Base-by-base conservation (phyloP, 2,888 invertebrate genomes). In the Tryphoninae sp. region DNA sequence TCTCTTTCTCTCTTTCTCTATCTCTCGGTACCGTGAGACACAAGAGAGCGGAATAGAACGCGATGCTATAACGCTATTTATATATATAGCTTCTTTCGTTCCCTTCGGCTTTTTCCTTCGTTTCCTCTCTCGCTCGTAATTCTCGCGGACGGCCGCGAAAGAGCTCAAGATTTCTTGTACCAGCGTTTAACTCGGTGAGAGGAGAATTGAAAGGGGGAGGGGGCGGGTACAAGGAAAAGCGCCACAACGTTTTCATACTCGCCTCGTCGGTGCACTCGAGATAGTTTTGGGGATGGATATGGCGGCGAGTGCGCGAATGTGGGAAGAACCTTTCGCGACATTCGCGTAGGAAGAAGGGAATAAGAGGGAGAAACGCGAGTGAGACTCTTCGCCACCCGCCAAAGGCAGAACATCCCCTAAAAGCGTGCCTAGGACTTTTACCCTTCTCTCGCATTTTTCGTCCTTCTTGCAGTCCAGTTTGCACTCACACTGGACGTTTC, bases 101-200 rank as follows among this genome's bases (percentile, higher is more conserved):
- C 42, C 58, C 69, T 78, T 75, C 67, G 49, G 68, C 80, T 78
- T 82, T 84, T 83, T 78, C 65, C 45, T 65, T 74, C 64, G 69
- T 68, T 82, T 72, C 68, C 72, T 67, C 55, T 61, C 65, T 77
- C 81, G 83, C 61, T 77, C 81, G 83, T 83, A 81, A 82, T 80
- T 84, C 81, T 83, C 76, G 69, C 65, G 80, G 78, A 80, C 64
- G 83, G 81, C 55, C 58, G 59, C 73, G 73, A 78, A 71, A 84
- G 83, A 84, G 83, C 83, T 83, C 75, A 80, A 83, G 83, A 84
- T 83, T 83, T 84, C 83, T 84, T 83, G 82, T 82, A 82, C 73
- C 73, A 75, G 51, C 82, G 78, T 81, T 84, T 81, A 84, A 84
- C 82, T 69, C 51, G 53, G 49, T 76, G 33, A 33, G 33, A 3